These are phyloP conservation scores for Apantesis nais DNA, from an alignment of 2,888 invertebrate species.

Conservation along the genomic window DNA sequence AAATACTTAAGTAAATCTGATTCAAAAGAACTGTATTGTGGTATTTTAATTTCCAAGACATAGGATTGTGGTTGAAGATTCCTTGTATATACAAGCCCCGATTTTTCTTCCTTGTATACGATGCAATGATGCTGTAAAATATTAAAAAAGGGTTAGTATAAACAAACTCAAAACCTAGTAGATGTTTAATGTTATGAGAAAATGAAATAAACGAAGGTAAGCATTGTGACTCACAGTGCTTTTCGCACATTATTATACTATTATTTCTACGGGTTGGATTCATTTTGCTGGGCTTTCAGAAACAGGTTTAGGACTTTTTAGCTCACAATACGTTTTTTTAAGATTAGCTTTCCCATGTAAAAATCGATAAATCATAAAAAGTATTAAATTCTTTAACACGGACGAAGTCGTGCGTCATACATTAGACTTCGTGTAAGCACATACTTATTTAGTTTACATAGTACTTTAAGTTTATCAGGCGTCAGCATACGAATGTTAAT, in stretches of 20 bases:
- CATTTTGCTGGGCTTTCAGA: no score
- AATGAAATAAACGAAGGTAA: no score
- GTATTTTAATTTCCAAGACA: neutral
- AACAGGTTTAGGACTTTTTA: no score
- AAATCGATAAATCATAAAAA: no score
- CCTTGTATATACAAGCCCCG: neutral
- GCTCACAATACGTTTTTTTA: no score
- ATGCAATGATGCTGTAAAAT: constrained; percentile 6
- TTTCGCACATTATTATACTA: no score
- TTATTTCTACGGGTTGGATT: no score
- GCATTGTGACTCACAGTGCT: no score
- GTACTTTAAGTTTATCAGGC: constrained; percentile 53
- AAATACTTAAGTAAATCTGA: constrained; percentile 9
- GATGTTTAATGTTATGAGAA: no score
- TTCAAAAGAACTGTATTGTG: neutral
- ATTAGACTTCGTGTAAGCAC: constrained; percentile 8
- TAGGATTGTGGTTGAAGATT: neutral
- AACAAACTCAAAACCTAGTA: no score
- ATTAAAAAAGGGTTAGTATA: no score
- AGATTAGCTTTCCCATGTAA: no score
- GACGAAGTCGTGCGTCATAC: neutral
- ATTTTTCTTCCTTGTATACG: constrained; percentile 4
- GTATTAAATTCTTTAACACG: neutral
- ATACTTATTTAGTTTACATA: constrained; percentile 29
- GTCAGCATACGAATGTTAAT: constrained; percentile 52